Base-by-base conservation (phyloP, 92 coral and sea anemone genomes). In the Plumapathes pennacea region DNA sequence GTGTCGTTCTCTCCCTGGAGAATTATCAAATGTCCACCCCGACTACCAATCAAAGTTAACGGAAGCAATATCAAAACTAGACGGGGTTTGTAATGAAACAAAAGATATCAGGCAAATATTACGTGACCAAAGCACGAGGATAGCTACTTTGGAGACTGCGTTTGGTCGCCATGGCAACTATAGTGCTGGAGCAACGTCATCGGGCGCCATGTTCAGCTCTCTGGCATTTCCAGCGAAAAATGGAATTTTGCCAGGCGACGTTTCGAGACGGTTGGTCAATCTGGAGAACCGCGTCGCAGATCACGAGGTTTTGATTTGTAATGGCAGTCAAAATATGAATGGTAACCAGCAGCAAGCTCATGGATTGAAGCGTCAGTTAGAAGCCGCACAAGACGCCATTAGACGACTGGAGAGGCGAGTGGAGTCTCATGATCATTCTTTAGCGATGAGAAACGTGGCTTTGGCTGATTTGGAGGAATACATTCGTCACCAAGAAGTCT, bases 401-500 rank as follows among this genome's bases (percentile, higher is more conserved):
- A 21, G 65, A 31, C 29, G 47, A 25, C 11, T 25, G 42, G 65
- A 58, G 32, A 42, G 50, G 25, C 18, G 50, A 0, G 11, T 58
- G 11, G 65, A 58, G 37, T 67, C 41, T 4, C 45, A 30, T 45
- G 75, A 68, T 2, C 75, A 68, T 56, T 21, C 52, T 12, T 46
- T 68, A 10, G 75, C 75, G n/a, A 46, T 68, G 4, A 45, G 75
- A 40, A 68, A 68, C 4, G 75, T 55, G 18, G 60, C 65, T 10
- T 47, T 55, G 7, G 75, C 75, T 32, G 65, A 68, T 22, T 29
- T 68, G 20, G 65, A 68, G 10, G 75, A 68, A 20, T 68, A 68
- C 57, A 28, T 68, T n/a, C 30, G 56, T 1, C 55, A 68, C n/a
- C 66, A 68, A 47, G 75, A 68, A 13, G 62, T 55, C 29, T 68